Evolutionary conservation across 1,140 invertebrate species (phyloP).

Genomic region (Megathymus violae): DNA sequence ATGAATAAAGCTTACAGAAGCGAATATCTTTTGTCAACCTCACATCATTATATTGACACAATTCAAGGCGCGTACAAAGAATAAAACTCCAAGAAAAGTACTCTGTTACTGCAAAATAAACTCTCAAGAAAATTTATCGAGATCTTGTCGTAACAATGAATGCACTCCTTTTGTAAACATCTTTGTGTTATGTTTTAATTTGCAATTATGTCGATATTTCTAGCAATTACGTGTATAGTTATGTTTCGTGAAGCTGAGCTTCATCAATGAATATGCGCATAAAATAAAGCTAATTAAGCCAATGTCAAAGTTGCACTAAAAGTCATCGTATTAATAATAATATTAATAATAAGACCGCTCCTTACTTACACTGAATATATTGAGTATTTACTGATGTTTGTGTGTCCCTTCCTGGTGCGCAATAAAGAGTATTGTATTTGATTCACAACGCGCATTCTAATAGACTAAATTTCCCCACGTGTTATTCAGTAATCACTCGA

Average conservation of each 20-base stretch:
- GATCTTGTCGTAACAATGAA: no score
- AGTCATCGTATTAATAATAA: no score
- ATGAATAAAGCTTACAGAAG: background rate
- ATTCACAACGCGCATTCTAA: background rate
- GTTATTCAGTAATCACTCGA: no score
- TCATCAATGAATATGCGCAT: background rate
- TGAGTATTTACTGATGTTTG: no score
- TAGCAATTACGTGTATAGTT: background rate
- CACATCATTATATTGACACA: conserved; percentile 3
- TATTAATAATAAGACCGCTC: no score
- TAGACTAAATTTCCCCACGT: background rate
- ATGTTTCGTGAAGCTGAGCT: background rate
- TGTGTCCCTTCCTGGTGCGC: no score
- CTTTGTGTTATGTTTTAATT: background rate
- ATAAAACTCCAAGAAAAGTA: background rate
- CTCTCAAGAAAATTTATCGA: background rate
- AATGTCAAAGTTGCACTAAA: no score
- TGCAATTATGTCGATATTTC: background rate
- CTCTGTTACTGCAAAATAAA: background rate
- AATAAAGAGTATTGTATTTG: background rate
- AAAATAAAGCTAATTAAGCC: background rate
- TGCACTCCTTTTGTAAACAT: background rate
- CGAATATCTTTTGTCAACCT: conserved; percentile 2
- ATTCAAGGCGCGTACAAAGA: background rate
- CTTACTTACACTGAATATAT: no score